Evolutionary conservation across 2,797 vertebrate genomes (phyloP).

Genomic region (Ara ararauna): DNA sequence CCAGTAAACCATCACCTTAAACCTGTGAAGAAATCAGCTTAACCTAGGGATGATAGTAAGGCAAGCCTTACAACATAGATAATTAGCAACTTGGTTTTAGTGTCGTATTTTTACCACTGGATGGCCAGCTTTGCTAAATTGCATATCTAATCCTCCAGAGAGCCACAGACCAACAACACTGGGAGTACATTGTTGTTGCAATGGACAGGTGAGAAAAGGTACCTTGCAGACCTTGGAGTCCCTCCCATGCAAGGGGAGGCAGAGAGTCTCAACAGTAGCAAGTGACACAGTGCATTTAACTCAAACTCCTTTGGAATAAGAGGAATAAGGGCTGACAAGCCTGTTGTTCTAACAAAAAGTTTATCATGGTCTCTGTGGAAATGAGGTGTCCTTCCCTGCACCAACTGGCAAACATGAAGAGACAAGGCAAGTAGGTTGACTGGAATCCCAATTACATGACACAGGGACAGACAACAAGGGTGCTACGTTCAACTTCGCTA

Average conservation of each 20-base stretch:
- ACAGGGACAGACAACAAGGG: neutral
- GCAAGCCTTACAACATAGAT: neutral
- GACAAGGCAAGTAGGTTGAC: neutral
- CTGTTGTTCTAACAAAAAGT: neutral
- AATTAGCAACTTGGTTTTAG: neutral
- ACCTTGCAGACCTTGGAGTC: neutral
- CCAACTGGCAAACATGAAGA: neutral
- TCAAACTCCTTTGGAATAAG: neutral
- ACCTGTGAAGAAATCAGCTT: neutral
- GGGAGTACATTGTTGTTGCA: neutral
- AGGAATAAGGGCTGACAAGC: neutral
- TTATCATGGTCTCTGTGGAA: constrained; percentile 15
- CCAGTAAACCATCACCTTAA: neutral
- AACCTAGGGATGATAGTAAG: neutral
- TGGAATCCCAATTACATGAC: neutral
- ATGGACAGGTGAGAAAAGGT: neutral
- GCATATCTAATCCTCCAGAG: neutral
- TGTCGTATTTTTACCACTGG: neutral
- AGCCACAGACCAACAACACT: neutral
- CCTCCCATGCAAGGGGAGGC: fast-evolving
- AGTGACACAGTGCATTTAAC: neutral
- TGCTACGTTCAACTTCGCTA: neutral
- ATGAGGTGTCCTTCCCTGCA: neutral
- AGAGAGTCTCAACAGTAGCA: neutral
- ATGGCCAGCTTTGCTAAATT: neutral